Conservation (phyloP, 1,140 invertebrate species). For the Brachionus paranguensis region DNA sequence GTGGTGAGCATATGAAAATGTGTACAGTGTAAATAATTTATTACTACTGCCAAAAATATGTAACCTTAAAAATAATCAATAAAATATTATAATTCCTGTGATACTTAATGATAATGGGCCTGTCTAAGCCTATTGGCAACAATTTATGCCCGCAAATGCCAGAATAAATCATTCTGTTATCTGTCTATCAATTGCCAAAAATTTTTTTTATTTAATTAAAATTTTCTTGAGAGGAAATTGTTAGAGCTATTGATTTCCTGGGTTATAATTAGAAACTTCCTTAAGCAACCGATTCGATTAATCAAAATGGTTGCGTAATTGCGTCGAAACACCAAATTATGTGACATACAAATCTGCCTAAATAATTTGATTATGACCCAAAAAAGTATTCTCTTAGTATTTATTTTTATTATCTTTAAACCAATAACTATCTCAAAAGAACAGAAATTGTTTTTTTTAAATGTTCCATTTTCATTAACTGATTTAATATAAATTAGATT, state of each 20-base stretch:
- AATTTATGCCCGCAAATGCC: background rate
- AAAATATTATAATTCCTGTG: constrained; percentile 23
- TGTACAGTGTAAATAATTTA: background rate
- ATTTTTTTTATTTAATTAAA: background rate
- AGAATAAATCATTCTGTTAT: background rate
- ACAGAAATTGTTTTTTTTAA: too few species aligned
- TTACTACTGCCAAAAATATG: background rate
- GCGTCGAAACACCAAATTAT: background rate
- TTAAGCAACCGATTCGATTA: background rate
- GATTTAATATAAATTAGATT: too few species aligned
- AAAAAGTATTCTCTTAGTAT: too few species aligned
- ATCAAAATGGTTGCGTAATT: background rate
- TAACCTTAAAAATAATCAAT: constrained; percentile 21
- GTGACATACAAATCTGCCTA: background rate
- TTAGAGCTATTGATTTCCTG: background rate
- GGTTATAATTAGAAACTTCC: background rate
- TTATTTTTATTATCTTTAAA: too few species aligned
- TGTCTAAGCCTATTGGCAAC: background rate
- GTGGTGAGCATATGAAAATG: background rate
- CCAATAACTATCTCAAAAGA: too few species aligned
- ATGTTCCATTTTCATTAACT: too few species aligned
- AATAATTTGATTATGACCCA: background rate
- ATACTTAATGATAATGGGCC: background rate
- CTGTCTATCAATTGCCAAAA: background rate
- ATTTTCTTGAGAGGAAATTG: background rate